A percentile compares a stretch with the other conserved stretches of the same genome.
Evolutionary conservation across 2,113 vertebrate genomes (phyloP).

Genomic region (Myodes glareolus): DNA sequence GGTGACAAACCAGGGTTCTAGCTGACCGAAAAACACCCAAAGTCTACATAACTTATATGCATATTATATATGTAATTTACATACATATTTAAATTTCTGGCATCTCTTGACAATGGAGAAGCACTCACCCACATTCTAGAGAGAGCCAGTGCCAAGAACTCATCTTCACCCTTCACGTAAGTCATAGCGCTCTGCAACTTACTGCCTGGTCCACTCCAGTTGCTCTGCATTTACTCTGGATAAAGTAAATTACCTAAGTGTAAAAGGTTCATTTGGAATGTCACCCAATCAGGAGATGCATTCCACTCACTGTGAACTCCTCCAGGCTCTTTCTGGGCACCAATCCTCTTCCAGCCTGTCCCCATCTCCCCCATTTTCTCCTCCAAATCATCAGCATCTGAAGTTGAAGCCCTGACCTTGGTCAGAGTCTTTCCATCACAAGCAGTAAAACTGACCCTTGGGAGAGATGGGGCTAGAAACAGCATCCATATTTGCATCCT

Average conservation of each 20-base stretch:
- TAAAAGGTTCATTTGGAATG: neutral
- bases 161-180: no score
- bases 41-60: neutral
- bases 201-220: neutral
- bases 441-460: neutral
- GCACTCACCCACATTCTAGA: neutral
- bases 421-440: neutral
- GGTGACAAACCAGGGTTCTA: neutral
- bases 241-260: neutral
- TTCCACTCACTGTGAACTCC: neutral
- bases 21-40: neutral
- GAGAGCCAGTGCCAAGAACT: neutral
- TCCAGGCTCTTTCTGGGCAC: neutral
- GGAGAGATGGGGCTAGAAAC: neutral
- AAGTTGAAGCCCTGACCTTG: constrained; percentile 13
- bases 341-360: neutral
- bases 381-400: neutral
- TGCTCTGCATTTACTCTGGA: neutral
- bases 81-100: neutral
- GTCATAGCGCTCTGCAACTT: neutral
- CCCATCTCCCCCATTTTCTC: neutral
- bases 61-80: neutral
- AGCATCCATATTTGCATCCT: neutral
- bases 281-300: neutral
- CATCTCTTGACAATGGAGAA: constrained; percentile 32